phyloP scores from a whole-genome alignment of 2,888 invertebrate genomes.

The Tolmerus cingulatus region DNA sequence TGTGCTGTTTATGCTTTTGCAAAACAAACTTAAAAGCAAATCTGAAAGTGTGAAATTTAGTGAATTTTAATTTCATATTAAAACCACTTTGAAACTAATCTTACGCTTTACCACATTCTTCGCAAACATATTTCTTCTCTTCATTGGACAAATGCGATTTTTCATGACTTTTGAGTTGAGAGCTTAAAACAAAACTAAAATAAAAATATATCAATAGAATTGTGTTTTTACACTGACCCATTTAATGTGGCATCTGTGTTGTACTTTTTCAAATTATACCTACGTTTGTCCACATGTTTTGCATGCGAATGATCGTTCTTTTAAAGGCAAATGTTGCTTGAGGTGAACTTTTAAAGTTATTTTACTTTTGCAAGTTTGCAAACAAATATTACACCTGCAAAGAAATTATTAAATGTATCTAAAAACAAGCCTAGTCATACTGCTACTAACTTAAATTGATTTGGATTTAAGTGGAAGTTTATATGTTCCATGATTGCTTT shows the following conservation, averaged over 20 bases:
- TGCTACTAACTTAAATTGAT: slow-evolving; percentile 39
- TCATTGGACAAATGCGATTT: slow-evolving; percentile 43
- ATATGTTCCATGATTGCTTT: slow-evolving; percentile 45
- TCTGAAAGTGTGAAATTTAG: background rate
- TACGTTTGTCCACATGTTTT: slow-evolving; percentile 40
- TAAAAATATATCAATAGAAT: background rate
- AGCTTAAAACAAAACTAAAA: slow-evolving; percentile 44
- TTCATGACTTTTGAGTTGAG: slow-evolving; percentile 46
- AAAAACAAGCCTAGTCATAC: background rate
- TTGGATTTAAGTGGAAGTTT: slow-evolving; percentile 43
- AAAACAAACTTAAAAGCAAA: slow-evolving; percentile 45
- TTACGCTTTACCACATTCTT: slow-evolving; percentile 45
- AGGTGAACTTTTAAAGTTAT: slow-evolving; percentile 44
- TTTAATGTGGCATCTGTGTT: too few species aligned
- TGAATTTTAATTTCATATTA: background rate
- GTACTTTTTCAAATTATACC: background rate
- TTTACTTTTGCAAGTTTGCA: slow-evolving; percentile 45
- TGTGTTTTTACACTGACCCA: background rate
- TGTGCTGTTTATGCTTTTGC: slow-evolving; percentile 43
- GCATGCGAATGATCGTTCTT: slow-evolving; percentile 41
- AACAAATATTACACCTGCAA: slow-evolving; percentile 44
- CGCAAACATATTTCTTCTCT: slow-evolving; percentile 43
- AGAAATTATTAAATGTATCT: background rate
- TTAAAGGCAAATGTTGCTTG: slow-evolving; percentile 45
- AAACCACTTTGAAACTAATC: background rate